Evolutionary conservation across 2,113 vertebrate species (phyloP).

Genomic region (Setophaga kirtlandii): DNA sequence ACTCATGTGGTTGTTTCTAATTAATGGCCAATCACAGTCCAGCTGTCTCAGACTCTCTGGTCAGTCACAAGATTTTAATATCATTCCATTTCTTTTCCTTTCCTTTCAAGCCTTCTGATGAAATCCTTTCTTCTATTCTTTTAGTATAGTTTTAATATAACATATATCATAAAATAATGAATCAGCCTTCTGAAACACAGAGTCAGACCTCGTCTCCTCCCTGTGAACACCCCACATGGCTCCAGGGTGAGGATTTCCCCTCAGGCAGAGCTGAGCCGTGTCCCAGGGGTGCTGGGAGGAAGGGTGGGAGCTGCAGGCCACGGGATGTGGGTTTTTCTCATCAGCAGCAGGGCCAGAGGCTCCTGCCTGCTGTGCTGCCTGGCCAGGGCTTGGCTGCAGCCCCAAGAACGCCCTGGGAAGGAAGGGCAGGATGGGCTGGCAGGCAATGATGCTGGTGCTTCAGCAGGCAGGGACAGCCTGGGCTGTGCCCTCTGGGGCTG

Average conservation of each 20-base stretch:
- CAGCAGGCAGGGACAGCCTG: not conserved
- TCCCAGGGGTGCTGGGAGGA: not conserved
- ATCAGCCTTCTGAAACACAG: no score
- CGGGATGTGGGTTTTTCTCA: constrained; percentile 23
- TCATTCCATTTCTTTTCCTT: no score
- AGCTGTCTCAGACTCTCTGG: no score
- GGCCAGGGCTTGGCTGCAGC: not conserved
- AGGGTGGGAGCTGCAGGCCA: constrained; percentile 26
- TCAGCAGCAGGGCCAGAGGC: not conserved
- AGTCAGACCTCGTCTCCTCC: no score
- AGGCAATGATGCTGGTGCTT: not conserved
- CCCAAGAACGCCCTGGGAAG: not conserved
- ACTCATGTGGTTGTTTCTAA: no score
- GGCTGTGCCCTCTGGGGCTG: rapidly evolving
- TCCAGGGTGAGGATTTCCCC: constrained; percentile 14
- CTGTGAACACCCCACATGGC: no score
- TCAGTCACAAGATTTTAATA: no score
- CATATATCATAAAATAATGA: no score
- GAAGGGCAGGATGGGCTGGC: not conserved
- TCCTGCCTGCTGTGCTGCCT: not conserved
- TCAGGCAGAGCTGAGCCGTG: not conserved
- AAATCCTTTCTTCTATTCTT: no score
- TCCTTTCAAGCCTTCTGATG: no score
- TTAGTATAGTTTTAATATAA: no score
- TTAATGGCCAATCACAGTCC: no score